Percentiles rank a stretch among this genome's conserved stretches.
Evolutionary conservation across 2,797 vertebrate species (phyloP).

Genomic region (Enteromius argenteus): DNA sequence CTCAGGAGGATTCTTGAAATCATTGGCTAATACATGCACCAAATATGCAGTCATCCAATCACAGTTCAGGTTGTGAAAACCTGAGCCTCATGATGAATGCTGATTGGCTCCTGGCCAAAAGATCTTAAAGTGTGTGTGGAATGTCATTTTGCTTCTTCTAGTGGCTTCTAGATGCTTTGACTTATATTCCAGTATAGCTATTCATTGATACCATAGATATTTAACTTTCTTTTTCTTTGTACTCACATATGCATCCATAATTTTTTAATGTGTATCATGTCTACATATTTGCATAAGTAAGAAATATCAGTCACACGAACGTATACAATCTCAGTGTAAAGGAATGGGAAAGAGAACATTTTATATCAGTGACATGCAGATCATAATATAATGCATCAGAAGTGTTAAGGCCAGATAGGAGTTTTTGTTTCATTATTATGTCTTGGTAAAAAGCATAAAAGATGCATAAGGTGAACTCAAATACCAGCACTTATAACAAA

Average conservation of each 20-base stretch:
- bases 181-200: slow-evolving; percentile 15
- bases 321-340: not conserved
- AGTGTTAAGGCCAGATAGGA: not conserved
- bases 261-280: slow-evolving; percentile 16
- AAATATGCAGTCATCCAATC: slow-evolving; percentile 42
- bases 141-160: slow-evolving; percentile 9
- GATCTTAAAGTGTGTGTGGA: slow-evolving; percentile 36
- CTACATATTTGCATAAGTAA: not conserved
- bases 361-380: not conserved
- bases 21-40: slow-evolving; percentile 35
- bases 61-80: slow-evolving; percentile 10
- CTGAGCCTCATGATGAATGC: slow-evolving; percentile 32
- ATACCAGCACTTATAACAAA: slow-evolving; percentile 32
- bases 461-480: slow-evolving; percentile 1
- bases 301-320: not conserved
- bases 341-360: slow-evolving; percentile 13
- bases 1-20: slow-evolving; percentile 42
- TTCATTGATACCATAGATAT: slow-evolving; percentile 20
- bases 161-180: slow-evolving; percentile 17
- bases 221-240: slow-evolving; percentile 28
- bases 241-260: slow-evolving; percentile 1
- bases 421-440: slow-evolving; percentile 12
- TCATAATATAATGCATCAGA: not conserved
- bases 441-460: slow-evolving; percentile 11
- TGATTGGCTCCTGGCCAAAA: slow-evolving; percentile 34